Conservation (phyloP, 2,113 vertebrate genomes). For the Podarcis cretensis region DNA sequence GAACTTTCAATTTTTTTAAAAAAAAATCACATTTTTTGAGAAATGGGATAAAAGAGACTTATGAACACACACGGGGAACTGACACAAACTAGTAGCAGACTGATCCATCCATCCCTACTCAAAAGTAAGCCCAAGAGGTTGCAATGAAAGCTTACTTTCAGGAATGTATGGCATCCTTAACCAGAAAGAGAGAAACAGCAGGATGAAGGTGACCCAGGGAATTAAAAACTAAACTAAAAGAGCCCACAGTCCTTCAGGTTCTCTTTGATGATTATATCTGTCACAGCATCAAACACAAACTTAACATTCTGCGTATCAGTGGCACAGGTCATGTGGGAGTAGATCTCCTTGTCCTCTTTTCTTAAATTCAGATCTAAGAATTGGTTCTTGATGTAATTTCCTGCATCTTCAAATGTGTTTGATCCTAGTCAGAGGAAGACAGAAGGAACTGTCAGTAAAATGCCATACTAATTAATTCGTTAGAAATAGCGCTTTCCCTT, state of each 20-base stretch:
- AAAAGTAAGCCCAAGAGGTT: neutral
- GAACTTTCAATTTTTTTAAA: neutral
- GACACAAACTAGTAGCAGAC: neutral
- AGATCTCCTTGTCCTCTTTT: constrained; percentile 81
- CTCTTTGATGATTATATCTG: constrained; percentile 85
- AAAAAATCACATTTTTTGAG: neutral
- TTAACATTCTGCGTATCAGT: constrained; percentile 82
- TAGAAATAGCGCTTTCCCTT: neutral
- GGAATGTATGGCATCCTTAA: neutral
- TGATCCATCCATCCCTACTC: neutral
- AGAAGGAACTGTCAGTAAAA: neutral
- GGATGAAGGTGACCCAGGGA: neutral
- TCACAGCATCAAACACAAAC: constrained; percentile 83
- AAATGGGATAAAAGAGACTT: neutral
- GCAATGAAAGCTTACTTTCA: neutral
- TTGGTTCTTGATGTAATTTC: constrained; percentile 81
- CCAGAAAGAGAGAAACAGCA: constrained; percentile 12
- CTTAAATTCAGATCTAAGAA: constrained; percentile 80
- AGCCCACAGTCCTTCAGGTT: constrained; percentile 83
- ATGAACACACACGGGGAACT: neutral
- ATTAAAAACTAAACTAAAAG: constrained; percentile 72
- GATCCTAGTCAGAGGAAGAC: constrained; percentile 61
- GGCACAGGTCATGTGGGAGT: constrained; percentile 80
- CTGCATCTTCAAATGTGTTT: constrained; percentile 82
- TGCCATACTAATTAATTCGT: too few species aligned